These are phyloP conservation scores for Steinernema khuongi DNA, from an alignment of 1,140 invertebrate species.

Conservation along the genomic window DNA sequence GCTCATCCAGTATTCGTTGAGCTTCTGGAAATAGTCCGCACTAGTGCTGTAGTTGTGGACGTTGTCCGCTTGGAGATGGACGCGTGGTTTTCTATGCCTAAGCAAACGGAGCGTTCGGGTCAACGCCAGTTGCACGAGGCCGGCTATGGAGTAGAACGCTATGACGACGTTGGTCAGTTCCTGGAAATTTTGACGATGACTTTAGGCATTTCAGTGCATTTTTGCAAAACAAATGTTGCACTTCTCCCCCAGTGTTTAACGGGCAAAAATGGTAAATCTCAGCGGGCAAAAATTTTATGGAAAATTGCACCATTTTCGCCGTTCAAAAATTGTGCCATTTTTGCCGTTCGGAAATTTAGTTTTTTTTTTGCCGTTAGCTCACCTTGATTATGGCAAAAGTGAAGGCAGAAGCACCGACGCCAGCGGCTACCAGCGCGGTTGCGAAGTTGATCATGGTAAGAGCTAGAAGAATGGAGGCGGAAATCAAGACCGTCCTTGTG, in stretches of 20 bases:
- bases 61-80: not conserved
- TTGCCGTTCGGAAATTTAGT: too few species aligned
- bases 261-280: too few species aligned
- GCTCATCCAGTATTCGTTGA: not conserved
- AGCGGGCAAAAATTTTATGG: too few species aligned
- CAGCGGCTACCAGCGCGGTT: not conserved
- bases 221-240: too few species aligned
- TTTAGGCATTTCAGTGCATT: not conserved
- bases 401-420: not conserved
- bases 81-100: not conserved
- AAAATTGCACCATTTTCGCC: too few species aligned
- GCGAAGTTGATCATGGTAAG: not conserved
- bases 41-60: not conserved
- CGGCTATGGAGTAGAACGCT: not conserved
- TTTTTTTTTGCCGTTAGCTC: too few species aligned
- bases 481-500: not conserved
- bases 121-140: not conserved
- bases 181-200: not conserved
- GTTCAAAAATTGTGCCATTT: too few species aligned
- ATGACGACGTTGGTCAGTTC: not conserved
- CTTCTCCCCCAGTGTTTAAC: too few species aligned
- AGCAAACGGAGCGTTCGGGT: not conserved
- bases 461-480: not conserved
- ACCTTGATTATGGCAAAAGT: not conserved
- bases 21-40: not conserved